Base-by-base conservation (phyloP, 1,140 invertebrate species). In the Ceratina japonica region DNA sequence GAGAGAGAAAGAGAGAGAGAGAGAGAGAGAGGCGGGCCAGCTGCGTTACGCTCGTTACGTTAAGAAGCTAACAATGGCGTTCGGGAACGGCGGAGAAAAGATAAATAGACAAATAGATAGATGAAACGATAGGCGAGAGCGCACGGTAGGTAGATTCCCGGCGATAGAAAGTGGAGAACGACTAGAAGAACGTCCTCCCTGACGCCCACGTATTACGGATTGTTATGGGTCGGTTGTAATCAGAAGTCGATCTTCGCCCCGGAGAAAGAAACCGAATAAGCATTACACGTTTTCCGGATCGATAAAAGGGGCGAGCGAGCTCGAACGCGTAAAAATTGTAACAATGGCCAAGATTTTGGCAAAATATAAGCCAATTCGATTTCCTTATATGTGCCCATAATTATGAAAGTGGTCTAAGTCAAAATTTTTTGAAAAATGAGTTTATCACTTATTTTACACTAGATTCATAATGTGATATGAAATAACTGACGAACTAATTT, bases 91-190 rank as follows among this genome's bases (percentile, higher is more conserved):
- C 4, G 58, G 44, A 37, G 66, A 70, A 70, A 76, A 61, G 65
- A 70, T 69, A 76, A 76, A 76, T 76, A 70, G 75, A 76, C 65
- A 76, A 70, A 76, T 76, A 76, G 75, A 76, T 76, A 76, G 75
- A 76, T 76, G 65, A 27, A 62, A 52, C 49, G 66, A 76, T 62
- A 76, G 15, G 37, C n/a, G n/a, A n/a, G 31, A 3, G 37, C 8
- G 24, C 37, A 68, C 74, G 24, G 64, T 68, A 51, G 64, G 54
- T 75, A 58, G 54, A 69, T 49, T 20, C 31, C 18, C 8, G 22
- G 18, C 3, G 65, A 61, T 51, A 31, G 37, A 51, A 18, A 52
- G 7, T 16, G 12, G 5, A 44, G 37, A 59, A 27, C 51, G 49
- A 44, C 24, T 10, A 31, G n/a, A 69, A 31, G 65, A 61, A 61